Percentiles rank a stretch among this genome's conserved stretches.
These are phyloP conservation scores for Amblyornis subalaris DNA, from an alignment of 2,113 vertebrate genomes.

Conservation along the genomic window DNA sequence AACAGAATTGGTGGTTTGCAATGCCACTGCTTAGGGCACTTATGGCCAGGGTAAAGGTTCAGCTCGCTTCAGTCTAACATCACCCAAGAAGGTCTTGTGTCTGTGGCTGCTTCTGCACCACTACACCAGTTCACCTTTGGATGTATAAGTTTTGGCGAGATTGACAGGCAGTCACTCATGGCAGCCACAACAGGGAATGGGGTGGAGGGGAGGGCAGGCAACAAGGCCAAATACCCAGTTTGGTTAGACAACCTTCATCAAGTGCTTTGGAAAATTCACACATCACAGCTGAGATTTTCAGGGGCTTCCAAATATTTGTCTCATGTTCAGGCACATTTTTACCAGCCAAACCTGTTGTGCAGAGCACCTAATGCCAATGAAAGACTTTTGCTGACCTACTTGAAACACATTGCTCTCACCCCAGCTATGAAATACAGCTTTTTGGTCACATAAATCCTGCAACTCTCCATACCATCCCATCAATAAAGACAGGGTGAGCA, in stretches of 20 bases:
- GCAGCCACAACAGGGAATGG: rapidly evolving
- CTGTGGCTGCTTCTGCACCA: neutral
- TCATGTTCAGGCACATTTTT: neutral
- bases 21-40: neutral
- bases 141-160: rapidly evolving
- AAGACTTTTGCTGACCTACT: neutral
- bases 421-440: neutral
- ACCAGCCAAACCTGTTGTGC: neutral
- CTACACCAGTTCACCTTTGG: rapidly evolving
- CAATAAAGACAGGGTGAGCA: neutral
- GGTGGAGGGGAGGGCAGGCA: rapidly evolving
- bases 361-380: rapidly evolving
- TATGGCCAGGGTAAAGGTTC: neutral
- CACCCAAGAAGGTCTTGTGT: rapidly evolving
- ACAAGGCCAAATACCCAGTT: neutral
- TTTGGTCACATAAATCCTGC: neutral
- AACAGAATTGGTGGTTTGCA: neutral
- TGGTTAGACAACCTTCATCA: neutral
- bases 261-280: neutral
- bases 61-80: neutral
- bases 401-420: neutral
- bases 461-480: neutral
- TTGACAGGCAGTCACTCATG: rapidly evolving
- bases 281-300: neutral
- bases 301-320: neutral